Evolutionary conservation across 2,113 vertebrate species (phyloP).

Genomic region (Canis aureus): DNA sequence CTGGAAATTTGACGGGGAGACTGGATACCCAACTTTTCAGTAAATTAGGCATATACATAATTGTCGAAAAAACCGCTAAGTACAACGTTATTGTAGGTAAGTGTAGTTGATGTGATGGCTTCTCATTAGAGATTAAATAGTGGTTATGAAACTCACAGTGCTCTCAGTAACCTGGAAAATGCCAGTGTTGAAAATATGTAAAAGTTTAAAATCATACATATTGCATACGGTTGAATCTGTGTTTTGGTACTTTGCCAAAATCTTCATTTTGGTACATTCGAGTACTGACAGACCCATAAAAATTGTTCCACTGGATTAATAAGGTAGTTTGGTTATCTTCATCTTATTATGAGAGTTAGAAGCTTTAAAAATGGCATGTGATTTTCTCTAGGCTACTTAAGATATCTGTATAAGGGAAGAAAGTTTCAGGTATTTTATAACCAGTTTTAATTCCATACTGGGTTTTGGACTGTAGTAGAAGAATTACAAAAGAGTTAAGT

Average conservation of each 20-base stretch:
- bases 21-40: neutral
- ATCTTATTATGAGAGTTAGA: conserved; percentile 47
- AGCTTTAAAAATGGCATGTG: conserved; percentile 38
- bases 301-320: conserved; percentile 30
- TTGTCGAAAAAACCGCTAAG: conserved; percentile 6
- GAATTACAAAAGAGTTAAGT: conserved; percentile 4
- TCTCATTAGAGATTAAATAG: conserved; percentile 32
- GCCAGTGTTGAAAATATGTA: neutral
- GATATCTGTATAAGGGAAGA: conserved; percentile 6
- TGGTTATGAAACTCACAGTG: neutral
- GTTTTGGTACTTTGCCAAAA: conserved; percentile 39
- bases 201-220: neutral
- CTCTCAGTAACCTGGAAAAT: conserved; percentile 25
- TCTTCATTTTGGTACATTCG: no score
- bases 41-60: conserved; percentile 3
- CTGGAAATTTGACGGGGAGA: neutral
- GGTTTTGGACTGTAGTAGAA: neutral
- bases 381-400: conserved; percentile 50
- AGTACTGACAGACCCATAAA: conserved; percentile 4
- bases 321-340: conserved; percentile 57
- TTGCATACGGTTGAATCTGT: conserved; percentile 31
- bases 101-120: conserved; percentile 14
- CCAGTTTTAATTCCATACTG: conserved; percentile 37
- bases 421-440: conserved; percentile 36
- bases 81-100: neutral